A percentile compares a stretch with the other conserved stretches of the same genome.
phyloP scores from a whole-genome alignment of 1,140 invertebrate genomes.

The Heliothis subflexa region DNA sequence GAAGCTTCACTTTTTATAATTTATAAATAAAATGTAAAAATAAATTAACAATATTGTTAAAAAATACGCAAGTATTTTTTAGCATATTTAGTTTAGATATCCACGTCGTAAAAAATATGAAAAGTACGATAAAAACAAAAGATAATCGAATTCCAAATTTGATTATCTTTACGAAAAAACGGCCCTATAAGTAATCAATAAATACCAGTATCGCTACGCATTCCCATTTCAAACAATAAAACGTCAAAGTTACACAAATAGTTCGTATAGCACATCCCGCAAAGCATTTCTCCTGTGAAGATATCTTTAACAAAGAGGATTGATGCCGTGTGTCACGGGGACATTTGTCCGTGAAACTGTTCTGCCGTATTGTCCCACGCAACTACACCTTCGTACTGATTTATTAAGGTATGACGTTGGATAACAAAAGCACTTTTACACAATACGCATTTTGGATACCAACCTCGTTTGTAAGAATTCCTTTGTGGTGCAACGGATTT shows the following conservation, averaged over 20 bases:
- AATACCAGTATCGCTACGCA: no score
- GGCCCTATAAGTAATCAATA: no score
- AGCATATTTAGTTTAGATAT: no score
- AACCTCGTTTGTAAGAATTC: slow-evolving; percentile 40
- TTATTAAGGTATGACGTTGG: slow-evolving; percentile 19
- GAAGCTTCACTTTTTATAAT: no score
- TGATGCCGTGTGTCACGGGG: slow-evolving; percentile 16
- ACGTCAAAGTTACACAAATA: not conserved
- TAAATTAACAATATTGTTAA: no score
- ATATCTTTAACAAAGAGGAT: slow-evolving; percentile 17
- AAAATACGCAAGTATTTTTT: no score
- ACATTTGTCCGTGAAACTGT: slow-evolving; percentile 36
- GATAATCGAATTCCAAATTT: no score
- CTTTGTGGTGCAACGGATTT: slow-evolving; percentile 38
- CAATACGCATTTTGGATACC: slow-evolving; percentile 30
- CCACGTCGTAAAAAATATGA: no score
- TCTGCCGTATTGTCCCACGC: slow-evolving; percentile 35
- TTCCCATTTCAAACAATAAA: no score
- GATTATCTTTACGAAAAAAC: no score
- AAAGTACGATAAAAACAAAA: no score
- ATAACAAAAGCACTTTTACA: slow-evolving; percentile 37
- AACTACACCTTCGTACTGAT: slow-evolving; percentile 34
- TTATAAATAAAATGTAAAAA: no score
- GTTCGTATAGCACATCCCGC: not conserved
- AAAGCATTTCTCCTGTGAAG: slow-evolving; percentile 9